Evolutionary conservation across 2,797 vertebrate species (phyloP).

Genomic region (Balearica regulorum): DNA sequence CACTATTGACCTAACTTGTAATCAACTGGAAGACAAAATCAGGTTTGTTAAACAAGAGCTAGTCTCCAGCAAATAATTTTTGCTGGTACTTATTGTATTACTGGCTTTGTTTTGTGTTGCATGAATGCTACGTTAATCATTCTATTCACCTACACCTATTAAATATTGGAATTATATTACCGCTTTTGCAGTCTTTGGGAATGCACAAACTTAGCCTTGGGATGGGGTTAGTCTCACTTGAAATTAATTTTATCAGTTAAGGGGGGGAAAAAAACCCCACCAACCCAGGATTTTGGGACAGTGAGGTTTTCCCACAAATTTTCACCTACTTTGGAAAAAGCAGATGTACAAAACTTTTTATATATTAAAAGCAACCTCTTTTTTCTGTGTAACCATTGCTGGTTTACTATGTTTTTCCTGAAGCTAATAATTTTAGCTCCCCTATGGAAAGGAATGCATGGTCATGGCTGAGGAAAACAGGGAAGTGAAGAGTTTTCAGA

Average conservation of each 20-base stretch:
- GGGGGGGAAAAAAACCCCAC: fast-evolving
- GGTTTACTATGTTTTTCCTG: neutral
- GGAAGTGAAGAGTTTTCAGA: neutral
- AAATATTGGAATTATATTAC: neutral
- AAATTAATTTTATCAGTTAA: neutral
- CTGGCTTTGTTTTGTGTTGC: neutral
- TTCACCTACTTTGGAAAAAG: neutral
- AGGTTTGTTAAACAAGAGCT: neutral
- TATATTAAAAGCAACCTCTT: fast-evolving
- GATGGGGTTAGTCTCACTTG: neutral
- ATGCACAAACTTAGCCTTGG: neutral
- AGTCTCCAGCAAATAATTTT: neutral
- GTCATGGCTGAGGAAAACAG: neutral
- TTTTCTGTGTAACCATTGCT: neutral
- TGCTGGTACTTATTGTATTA: neutral
- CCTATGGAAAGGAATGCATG: neutral
- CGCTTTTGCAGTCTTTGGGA: neutral
- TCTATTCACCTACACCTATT: neutral
- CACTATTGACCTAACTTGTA: neutral
- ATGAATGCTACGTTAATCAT: neutral
- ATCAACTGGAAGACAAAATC: neutral
- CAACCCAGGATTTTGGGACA: neutral
- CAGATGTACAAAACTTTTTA: neutral
- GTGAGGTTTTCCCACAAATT: neutral
- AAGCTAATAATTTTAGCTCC: neutral